phyloP scores from a whole-genome alignment of 2,888 invertebrate genomes.

The Dicyrtoma fusca region DNA sequence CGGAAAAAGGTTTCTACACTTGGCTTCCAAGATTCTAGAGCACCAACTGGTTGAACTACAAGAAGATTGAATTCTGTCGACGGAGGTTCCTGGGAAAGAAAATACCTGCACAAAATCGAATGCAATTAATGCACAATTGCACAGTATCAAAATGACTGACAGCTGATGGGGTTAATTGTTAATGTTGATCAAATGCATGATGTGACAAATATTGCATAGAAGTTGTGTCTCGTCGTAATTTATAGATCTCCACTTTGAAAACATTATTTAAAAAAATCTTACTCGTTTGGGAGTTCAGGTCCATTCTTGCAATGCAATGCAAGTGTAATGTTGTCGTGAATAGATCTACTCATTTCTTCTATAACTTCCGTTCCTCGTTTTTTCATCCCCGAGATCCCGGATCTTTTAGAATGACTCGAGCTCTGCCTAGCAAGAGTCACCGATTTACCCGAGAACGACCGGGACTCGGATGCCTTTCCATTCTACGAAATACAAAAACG shows the following conservation, averaged over 20 bases:
- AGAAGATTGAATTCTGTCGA: conserved; percentile 25
- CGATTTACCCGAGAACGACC: conserved; percentile 9
- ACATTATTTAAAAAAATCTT: no score
- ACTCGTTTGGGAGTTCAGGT: conserved; percentile 10
- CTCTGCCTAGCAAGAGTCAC: neutral
- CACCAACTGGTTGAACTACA: conserved; percentile 29
- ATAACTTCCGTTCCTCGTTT: neutral
- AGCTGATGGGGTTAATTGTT: no score
- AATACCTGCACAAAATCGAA: conserved; percentile 31
- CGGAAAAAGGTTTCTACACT: conserved; percentile 44
- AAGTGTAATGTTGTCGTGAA: conserved; percentile 14
- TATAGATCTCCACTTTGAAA: no score
- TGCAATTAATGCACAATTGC: neutral
- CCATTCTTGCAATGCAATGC: conserved; percentile 1
- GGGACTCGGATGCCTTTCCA: conserved; percentile 9
- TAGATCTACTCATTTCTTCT: conserved; percentile 6
- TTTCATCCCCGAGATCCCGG: conserved; percentile 7
- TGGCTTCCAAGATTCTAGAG: conserved; percentile 42
- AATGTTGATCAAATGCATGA: no score
- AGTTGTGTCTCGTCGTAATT: no score
- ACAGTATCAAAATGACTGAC: neutral
- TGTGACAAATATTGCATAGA: no score
- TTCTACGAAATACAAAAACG: neutral
- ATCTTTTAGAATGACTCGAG: conserved; percentile 7
- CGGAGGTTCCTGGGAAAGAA: conserved; percentile 22